These are phyloP conservation scores for Poecilia velifera DNA, from an alignment of 2,797 vertebrate genomes.

Conservation along the genomic window DNA sequence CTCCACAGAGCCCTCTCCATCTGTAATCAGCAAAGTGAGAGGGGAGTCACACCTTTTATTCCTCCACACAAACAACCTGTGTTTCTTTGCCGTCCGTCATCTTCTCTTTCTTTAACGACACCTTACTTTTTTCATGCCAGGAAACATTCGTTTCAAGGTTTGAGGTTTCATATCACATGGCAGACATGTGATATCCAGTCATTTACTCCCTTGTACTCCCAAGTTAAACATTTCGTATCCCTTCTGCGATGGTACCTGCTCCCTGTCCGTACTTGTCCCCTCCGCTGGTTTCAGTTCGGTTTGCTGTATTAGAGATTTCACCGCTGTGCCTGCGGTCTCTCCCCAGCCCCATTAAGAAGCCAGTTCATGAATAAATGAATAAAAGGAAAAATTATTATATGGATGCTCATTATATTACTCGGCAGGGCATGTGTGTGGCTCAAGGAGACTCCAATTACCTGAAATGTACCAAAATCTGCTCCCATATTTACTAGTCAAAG, in stretches of 20 bases:
- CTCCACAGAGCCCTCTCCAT: conserved; percentile 72
- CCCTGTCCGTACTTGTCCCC: conserved; percentile 2
- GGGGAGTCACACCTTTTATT: conserved; percentile 74
- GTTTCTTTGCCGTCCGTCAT: conserved; percentile 25
- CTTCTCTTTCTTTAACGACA: neutral
- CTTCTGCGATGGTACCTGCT: conserved; percentile 8
- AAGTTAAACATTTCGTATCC: conserved; percentile 12
- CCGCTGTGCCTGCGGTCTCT: conserved; percentile 28
- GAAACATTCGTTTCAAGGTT: neutral
- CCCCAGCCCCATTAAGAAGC: conserved; percentile 41
- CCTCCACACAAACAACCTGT: conserved; percentile 63
- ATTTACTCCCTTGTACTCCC: neutral
- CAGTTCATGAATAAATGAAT: conserved; percentile 74
- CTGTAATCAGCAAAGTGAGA: conserved; percentile 73
- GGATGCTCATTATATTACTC: conserved; percentile 52
- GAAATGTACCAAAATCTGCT: conserved; percentile 5
- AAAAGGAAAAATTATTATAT: conserved; percentile 54
- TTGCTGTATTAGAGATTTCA: conserved; percentile 48
- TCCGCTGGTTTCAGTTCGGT: conserved; percentile 37
- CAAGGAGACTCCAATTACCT: conserved; percentile 31
- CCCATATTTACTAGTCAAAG: conserved; percentile 14
- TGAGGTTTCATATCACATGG: conserved; percentile 13
- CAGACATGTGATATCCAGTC: neutral
- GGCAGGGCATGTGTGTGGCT: conserved; percentile 10
- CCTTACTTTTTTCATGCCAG: too few relatives aligned